These are phyloP conservation scores for Masticophis lateralis DNA, from an alignment of 2,797 vertebrate genomes.

Conservation along the genomic window DNA sequence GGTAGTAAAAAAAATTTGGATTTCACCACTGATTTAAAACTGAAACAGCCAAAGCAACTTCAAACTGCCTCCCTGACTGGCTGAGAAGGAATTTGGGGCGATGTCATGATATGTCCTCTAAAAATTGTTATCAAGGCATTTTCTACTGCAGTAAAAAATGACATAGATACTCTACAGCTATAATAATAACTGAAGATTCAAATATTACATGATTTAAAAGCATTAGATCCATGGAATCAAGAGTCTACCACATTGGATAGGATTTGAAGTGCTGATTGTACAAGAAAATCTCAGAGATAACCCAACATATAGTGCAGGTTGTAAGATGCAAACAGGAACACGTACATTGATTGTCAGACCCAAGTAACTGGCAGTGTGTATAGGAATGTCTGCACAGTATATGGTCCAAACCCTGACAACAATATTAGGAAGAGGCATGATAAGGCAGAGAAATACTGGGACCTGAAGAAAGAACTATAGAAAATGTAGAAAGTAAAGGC, in stretches of 20 bases:
- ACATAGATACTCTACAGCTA: background rate
- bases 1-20: no score
- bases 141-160: background rate
- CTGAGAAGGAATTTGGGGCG: background rate
- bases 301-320: background rate
- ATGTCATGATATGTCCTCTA: background rate
- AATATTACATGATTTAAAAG: background rate
- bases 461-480: background rate
- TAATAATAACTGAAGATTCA: background rate
- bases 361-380: background rate
- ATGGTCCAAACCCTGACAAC: background rate
- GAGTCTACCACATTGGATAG: background rate
- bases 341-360: background rate
- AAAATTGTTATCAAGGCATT: background rate
- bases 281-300: background rate
- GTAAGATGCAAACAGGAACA: background rate
- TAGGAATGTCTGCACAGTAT: background rate
- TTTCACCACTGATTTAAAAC: background rate
- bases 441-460: background rate
- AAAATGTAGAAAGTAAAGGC: background rate
- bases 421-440: background rate
- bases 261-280: background rate
- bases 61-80: background rate
- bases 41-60: background rate
- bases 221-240: background rate